phyloP scores from a whole-genome alignment of 2,888 invertebrate species.

The Bembecia ichneumoniformis region DNA sequence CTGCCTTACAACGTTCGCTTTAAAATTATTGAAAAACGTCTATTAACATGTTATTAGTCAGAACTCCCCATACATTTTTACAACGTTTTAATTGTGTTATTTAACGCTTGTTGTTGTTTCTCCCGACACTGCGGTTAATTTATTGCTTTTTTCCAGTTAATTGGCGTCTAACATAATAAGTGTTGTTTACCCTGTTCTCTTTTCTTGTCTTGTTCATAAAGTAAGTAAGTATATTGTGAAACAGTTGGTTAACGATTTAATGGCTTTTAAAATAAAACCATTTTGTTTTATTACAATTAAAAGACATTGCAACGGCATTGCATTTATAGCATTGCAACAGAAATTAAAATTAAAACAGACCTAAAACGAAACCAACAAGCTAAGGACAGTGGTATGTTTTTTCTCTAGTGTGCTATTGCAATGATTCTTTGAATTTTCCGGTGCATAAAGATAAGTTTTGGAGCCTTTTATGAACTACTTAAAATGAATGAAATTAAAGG shows the following conservation, averaged over 20 bases:
- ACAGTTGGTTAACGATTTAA: not conserved
- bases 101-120: constrained; percentile 46
- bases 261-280: too few relatives aligned
- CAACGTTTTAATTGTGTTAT: constrained; percentile 56
- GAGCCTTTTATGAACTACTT: too few relatives aligned
- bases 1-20: constrained; percentile 3
- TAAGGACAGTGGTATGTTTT: too few relatives aligned
- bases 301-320: too few relatives aligned
- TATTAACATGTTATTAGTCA: constrained; percentile 52
- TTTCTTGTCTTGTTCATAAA: not conserved
- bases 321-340: too few relatives aligned
- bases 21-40: constrained; percentile 31
- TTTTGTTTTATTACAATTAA: too few relatives aligned
- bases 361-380: too few relatives aligned
- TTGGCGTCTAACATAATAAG: not conserved
- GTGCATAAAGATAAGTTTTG: too few relatives aligned
- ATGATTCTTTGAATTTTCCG: too few relatives aligned
- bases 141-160: not conserved
- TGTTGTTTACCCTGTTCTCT: not conserved
- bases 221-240: not conserved
- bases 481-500: too few relatives aligned
- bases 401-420: too few relatives aligned
- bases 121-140: constrained; percentile 32
- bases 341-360: too few relatives aligned
- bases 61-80: constrained; percentile 42